These are phyloP conservation scores for Eledone cirrhosa DNA, from an alignment of 2,888 invertebrate genomes.

Conservation along the genomic window DNA sequence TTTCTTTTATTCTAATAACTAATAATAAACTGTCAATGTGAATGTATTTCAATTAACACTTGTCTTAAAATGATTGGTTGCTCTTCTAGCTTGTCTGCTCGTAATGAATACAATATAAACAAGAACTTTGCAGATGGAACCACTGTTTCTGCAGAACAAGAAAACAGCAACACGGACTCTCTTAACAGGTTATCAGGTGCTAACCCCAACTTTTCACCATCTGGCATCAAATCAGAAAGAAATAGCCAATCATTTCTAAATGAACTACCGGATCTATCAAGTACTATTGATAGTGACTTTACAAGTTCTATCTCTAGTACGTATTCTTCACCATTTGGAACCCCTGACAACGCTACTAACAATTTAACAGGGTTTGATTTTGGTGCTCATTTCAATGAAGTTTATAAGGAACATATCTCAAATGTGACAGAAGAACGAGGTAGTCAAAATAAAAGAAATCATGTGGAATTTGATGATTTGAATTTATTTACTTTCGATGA, in stretches of 20 bases:
- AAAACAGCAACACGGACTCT: too few relatives aligned
- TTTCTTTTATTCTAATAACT: too few relatives aligned
- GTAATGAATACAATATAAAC: too few relatives aligned
- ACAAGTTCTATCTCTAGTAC: slow-evolving; percentile 22
- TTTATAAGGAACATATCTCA: slow-evolving; percentile 52
- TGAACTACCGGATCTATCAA: slow-evolving; percentile 52
- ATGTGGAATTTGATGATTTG: slow-evolving; percentile 38
- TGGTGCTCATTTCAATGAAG: slow-evolving; percentile 46
- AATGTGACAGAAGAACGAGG: slow-evolving; percentile 38
- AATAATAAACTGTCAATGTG: too few relatives aligned
- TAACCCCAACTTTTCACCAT: background rate
- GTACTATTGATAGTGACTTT: slow-evolving; percentile 61
- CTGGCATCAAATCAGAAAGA: background rate
- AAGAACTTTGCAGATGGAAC: too few relatives aligned
- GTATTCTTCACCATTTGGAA: background rate
- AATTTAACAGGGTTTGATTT: slow-evolving; percentile 47
- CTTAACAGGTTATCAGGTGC: too few relatives aligned
- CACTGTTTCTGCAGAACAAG: background rate
- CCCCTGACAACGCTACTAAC: background rate
- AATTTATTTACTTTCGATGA: slow-evolving; percentile 37
- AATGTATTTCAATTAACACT: too few relatives aligned
- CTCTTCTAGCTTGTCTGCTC: too few relatives aligned
- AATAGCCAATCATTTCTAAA: slow-evolving; percentile 35
- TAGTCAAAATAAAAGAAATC: slow-evolving; percentile 14
- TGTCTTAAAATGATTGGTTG: too few relatives aligned